Base-by-base conservation (phyloP, 2,888 invertebrate species). In the Aporophyla nigra region DNA sequence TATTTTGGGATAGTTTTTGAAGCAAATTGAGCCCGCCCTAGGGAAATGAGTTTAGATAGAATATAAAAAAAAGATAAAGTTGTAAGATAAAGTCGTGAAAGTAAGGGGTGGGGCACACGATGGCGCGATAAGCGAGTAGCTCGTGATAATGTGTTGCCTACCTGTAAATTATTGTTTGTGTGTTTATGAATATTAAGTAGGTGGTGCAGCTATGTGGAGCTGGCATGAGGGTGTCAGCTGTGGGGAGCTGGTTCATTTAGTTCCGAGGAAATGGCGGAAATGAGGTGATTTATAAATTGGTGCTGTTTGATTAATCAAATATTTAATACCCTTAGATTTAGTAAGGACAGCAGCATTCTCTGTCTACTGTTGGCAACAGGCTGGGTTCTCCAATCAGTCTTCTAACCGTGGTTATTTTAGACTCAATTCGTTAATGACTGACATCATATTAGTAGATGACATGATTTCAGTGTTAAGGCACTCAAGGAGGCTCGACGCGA, bases 1-100 rank as follows among this genome's bases (percentile, higher is more conserved):
- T 33, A 66, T 80, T 76, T 83, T 73, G 16, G 53, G 61, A 69
- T 86, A 76, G 72, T 83, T 76, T 76, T 83, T 33, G 40, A 46
- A 53, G 46, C 54, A 71, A 83, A 74, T 69, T 70, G 78, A 81
- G 71, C 76, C 76, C 82, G 85, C 87, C 88, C 88, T 84, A 87
- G 88, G 89, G 88, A 90, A 91, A 89, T 88, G 86, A 87, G 74
- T 87, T 84, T 75, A 86, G 83, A 86, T 78, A 78, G 82, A 82
- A 80, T 79, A 82, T 86, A 87, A 82, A 87, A 46, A 33, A 84
- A 82, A 88, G 88, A 85, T 87, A 83, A 78, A 82, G 78, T 79
- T 77, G 73, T 71, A 76, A 89, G 87, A 89, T 90, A 91, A 87
- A 87, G 85, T 84, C 78, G 86, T 84, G 86, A 86, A 84, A 87